Evolutionary conservation across 1,140 invertebrate genomes (phyloP).

Genomic region (Linepithema humile): DNA sequence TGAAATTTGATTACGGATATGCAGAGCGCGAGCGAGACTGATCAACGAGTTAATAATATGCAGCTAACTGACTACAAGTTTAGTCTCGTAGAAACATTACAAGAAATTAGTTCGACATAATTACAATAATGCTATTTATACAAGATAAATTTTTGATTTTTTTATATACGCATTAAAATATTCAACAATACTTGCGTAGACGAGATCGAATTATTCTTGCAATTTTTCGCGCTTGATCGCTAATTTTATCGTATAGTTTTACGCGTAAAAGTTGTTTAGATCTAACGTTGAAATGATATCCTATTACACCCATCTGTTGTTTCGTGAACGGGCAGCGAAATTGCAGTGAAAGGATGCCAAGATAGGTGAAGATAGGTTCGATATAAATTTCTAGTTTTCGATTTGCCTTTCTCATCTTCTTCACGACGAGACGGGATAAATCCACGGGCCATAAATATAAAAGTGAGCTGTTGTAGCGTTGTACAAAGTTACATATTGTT

Average conservation of each 20-base stretch:
- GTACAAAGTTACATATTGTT: constrained; percentile 63
- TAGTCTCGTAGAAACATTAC: too few relatives aligned
- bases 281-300: neutral
- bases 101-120: too few relatives aligned
- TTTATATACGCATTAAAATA: constrained; percentile 3
- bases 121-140: too few relatives aligned
- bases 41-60: neutral
- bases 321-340: constrained; percentile 49
- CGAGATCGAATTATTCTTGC: neutral
- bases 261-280: neutral
- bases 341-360: constrained; percentile 25
- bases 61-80: too few relatives aligned
- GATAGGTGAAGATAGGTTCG: constrained; percentile 13
- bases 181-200: neutral
- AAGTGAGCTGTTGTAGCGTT: constrained; percentile 20
- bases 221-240: neutral
- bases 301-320: constrained; percentile 2
- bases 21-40: neutral
- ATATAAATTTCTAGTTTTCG: constrained; percentile 69
- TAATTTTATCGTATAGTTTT: neutral
- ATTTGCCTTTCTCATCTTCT: constrained; percentile 43
- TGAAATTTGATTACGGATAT: neutral
- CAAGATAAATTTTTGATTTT: constrained; percentile 1
- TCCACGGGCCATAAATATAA: constrained; percentile 62
- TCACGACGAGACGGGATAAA: constrained; percentile 51